These are phyloP conservation scores for Beroe ovata DNA, from an alignment of 37 sponge, comb jelly and placozoan species.

Conservation along the genomic window DNA sequence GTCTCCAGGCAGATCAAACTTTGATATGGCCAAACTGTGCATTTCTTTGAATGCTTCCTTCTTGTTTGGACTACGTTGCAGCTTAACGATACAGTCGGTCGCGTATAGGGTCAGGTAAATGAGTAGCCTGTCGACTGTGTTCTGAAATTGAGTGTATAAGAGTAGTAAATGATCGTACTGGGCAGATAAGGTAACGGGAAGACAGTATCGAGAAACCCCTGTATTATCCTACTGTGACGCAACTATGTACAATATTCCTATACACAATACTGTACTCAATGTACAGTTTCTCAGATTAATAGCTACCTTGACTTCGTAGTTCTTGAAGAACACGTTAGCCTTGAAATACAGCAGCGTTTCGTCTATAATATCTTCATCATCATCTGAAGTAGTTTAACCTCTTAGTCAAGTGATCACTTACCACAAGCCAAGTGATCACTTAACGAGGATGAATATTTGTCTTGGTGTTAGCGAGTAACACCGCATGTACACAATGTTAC, in stretches of 20 bases:
- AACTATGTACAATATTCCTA: not conserved
- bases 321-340: constrained; percentile 98
- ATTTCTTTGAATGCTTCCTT: constrained; percentile 86
- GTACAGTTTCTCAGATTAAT: no score
- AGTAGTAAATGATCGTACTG: no score
- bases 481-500: constrained; percentile 67
- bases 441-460: no score
- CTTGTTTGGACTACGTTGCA: constrained; percentile 79
- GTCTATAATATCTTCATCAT: constrained; percentile 90
- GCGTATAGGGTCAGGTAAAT: constrained; percentile 96
- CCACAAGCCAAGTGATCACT: no score
- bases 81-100: constrained; percentile 95
- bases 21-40: constrained; percentile 83
- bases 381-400: not conserved
- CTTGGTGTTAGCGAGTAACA: no score
- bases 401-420: no score
- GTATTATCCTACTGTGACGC: no score
- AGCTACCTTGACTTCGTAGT: constrained; percentile 98
- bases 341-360: constrained; percentile 93
- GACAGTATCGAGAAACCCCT: no score
- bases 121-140: constrained; percentile 83
- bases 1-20: constrained; percentile 94
- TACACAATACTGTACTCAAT: constrained; percentile 5
- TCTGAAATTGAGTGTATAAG: constrained; percentile 73
- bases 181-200: no score